phyloP scores from a whole-genome alignment of 2,113 vertebrate species.

The Callorhinus ursinus region DNA sequence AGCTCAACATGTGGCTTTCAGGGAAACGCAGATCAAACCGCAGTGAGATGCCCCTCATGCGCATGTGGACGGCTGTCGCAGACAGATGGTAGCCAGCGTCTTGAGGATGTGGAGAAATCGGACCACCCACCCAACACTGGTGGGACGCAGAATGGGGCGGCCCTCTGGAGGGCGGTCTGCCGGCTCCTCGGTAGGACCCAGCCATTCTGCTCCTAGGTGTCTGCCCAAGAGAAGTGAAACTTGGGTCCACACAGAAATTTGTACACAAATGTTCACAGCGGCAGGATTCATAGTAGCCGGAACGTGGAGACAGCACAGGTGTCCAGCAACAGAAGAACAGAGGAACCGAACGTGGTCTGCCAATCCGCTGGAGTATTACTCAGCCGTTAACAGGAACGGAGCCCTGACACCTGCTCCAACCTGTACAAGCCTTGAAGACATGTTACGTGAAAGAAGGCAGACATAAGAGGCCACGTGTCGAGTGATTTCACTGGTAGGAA shows the following conservation, averaged over 20 bases:
- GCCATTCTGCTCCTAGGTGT: not conserved
- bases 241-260: not conserved
- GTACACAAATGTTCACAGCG: fast-evolving
- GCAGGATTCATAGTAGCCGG: not conserved
- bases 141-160: fast-evolving
- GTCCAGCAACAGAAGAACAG: not conserved
- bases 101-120: not conserved
- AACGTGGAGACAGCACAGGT: not conserved
- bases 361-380: no score
- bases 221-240: not conserved
- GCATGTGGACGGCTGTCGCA: not conserved
- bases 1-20: not conserved
- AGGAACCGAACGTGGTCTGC: no score
- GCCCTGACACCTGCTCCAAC: not conserved
- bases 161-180: not conserved
- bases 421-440: not conserved
- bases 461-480: not conserved
- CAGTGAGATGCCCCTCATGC: not conserved
- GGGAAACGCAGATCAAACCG: not conserved
- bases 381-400: not conserved
- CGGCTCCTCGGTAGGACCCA: not conserved
- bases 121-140: fast-evolving
- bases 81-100: fast-evolving
- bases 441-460: not conserved
- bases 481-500: not conserved